These are phyloP conservation scores for Drosophila demipolita DNA, from an alignment of 2,888 invertebrate species.

Conservation along the genomic window DNA sequence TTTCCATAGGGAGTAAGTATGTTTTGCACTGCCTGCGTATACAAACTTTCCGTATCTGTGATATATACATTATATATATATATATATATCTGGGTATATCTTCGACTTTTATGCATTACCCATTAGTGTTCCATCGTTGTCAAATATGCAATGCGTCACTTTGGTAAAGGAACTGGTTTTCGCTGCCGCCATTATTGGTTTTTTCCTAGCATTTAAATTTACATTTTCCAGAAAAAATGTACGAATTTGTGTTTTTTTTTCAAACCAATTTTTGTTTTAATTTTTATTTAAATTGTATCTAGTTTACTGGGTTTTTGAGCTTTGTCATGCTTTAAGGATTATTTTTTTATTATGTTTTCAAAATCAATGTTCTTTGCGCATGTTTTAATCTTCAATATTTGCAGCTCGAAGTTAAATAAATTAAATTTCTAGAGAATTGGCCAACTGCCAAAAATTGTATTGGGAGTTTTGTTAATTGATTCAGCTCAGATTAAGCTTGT, in stretches of 20 bases:
- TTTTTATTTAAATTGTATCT: neutral
- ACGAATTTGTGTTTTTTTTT: neutral
- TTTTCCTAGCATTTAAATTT: neutral
- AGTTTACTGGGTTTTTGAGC: neutral
- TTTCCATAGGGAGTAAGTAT: conserved; percentile 88
- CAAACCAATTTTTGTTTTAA: neutral
- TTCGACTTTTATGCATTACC: conserved; percentile 22
- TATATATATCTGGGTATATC: neutral
- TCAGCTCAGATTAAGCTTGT: neutral
- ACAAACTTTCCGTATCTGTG: conserved; percentile 91
- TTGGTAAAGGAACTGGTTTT: neutral
- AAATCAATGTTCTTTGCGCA: neutral
- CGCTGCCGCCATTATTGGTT: neutral
- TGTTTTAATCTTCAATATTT: neutral
- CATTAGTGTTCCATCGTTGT: conserved; percentile 64
- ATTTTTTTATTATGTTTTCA: neutral
- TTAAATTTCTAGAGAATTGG: neutral
- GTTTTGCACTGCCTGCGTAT: conserved; percentile 89
- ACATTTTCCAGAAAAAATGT: conserved; percentile 1
- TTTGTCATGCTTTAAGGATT: neutral
- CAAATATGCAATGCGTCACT: conserved; percentile 65
- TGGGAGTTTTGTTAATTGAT: neutral
- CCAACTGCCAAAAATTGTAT: neutral
- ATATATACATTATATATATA: neutral
- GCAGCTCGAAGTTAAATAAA: neutral